A percentile compares a stretch with the other conserved stretches of the same genome.
These are phyloP conservation scores for Alentia gelatinosa DNA, from an alignment of 2,888 invertebrate species.

Conservation along the genomic window DNA sequence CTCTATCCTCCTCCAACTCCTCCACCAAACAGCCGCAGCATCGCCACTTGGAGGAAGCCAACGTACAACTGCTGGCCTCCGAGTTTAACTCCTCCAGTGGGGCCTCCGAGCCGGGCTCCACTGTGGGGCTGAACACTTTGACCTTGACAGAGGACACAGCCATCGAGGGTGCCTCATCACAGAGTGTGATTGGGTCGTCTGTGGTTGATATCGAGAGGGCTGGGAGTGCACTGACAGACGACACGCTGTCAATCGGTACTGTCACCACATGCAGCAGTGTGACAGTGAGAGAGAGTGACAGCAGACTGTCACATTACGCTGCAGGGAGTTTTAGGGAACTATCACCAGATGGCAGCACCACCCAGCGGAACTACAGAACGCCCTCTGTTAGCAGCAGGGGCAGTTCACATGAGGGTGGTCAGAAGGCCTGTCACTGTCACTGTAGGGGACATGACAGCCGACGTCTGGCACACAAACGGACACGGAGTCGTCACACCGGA, in stretches of 20 bases:
- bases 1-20: background rate
- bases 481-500: background rate
- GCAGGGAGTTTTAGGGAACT: background rate
- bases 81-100: conserved; percentile 48
- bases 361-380: background rate
- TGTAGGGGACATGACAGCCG: conserved; percentile 41
- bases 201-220: background rate
- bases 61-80: conserved; percentile 25
- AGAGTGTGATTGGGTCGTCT: background rate
- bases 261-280: conserved; percentile 34
- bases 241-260: conserved; percentile 9
- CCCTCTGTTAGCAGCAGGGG: background rate
- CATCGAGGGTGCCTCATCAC: background rate
- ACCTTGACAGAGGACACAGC: background rate
- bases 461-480: background rate
- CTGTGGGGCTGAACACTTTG: background rate
- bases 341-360: background rate
- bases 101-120: conserved; percentile 9
- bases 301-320: background rate
- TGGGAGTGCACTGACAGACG: background rate
- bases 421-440: conserved; percentile 17
- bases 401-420: background rate
- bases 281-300: background rate
- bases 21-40: background rate
- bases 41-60: conserved; percentile 21